Evolutionary conservation across 2,888 invertebrate species (phyloP).

Genomic region (Acronicta leporina): DNA sequence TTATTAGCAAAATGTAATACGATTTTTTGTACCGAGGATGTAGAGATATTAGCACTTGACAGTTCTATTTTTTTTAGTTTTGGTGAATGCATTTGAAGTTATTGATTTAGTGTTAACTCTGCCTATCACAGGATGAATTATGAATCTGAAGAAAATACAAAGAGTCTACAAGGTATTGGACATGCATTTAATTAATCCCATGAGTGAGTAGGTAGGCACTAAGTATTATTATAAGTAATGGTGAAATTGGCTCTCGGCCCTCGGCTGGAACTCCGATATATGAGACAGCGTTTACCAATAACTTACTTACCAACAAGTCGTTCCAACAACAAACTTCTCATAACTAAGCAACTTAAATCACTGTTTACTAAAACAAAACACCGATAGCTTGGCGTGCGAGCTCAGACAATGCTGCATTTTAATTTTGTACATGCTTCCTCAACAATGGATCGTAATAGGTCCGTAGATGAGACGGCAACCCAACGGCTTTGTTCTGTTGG

Average conservation of each 20-base stretch:
- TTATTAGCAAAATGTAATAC: too few species aligned
- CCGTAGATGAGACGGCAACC: conserved; percentile 84
- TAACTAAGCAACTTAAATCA: conserved; percentile 48
- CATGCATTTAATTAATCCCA: too few species aligned
- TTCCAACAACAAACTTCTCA: conserved; percentile 17
- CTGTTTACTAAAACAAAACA: conserved; percentile 72
- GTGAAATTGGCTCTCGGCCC: background rate
- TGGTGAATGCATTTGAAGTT: too few species aligned
- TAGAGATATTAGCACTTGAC: too few species aligned
- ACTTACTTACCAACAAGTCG: conserved; percentile 3
- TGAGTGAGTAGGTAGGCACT: too few species aligned
- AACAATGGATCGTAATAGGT: conserved; percentile 86
- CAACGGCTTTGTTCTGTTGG: conserved; percentile 78
- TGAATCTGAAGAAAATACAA: too few species aligned
- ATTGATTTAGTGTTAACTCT: too few species aligned
- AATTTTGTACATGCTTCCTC: conserved; percentile 82
- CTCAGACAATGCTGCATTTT: conserved; percentile 86
- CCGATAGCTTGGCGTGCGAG: conserved; percentile 67
- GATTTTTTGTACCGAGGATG: too few species aligned
- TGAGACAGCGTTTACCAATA: conserved; percentile 2
- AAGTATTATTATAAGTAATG: background rate
- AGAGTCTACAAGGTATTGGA: too few species aligned
- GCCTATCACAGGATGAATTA: too few species aligned
- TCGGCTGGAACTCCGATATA: background rate
- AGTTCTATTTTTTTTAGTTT: too few species aligned